Evolutionary conservation across 2,888 invertebrate species (phyloP).

Genomic region (Plagodis dolabraria): DNA sequence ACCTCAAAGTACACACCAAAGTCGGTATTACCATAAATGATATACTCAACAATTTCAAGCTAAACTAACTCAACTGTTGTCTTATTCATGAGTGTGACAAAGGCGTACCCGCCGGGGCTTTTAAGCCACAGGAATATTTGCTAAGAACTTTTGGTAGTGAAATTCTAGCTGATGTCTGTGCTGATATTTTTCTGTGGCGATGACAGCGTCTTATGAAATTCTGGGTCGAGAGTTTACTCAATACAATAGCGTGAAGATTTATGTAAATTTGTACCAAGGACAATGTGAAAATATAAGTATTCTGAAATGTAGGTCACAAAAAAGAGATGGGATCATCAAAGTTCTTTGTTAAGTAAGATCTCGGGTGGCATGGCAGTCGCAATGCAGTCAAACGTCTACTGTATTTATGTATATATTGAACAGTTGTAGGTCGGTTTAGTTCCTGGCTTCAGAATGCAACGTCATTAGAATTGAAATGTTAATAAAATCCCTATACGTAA

Average conservation of each 20-base stretch:
- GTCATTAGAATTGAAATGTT: no score
- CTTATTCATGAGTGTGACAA: slow-evolving; percentile 55
- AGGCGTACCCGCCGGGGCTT: slow-evolving; percentile 27
- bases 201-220: not conserved
- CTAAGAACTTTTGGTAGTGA: slow-evolving; percentile 7
- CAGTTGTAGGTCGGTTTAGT: no score
- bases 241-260: not conserved
- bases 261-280: no score
- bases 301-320: no score
- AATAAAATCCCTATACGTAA: no score
- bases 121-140: slow-evolving; percentile 20
- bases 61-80: slow-evolving; percentile 45
- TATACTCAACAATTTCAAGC: slow-evolving; percentile 43
- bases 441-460: no score
- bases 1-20: slow-evolving; percentile 19
- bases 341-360: no score
- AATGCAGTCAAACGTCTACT: no score
- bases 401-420: no score
- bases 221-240: not conserved
- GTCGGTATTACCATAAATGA: slow-evolving; percentile 39
- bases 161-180: slow-evolving; percentile 2
- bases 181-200: slow-evolving; percentile 5
- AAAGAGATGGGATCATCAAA: no score
- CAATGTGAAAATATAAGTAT: no score
- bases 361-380: no score